Percentiles rank a stretch among this genome's conserved stretches.
These are phyloP conservation scores for Platycheirus albimanus DNA, from an alignment of 2,888 invertebrate species.

Conservation along the genomic window DNA sequence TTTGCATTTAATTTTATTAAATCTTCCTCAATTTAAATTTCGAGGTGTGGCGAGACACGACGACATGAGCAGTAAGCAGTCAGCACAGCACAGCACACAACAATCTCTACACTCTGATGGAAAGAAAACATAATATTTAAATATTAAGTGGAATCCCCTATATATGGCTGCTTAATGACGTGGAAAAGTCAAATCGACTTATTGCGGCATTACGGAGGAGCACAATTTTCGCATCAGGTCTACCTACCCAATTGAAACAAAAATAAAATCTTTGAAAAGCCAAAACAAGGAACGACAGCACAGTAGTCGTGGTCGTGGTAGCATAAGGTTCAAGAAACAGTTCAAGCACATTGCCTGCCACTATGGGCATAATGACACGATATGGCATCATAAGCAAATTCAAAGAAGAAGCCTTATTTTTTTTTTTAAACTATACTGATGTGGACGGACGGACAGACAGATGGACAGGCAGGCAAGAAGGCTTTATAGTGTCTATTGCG, in stretches of 20 bases:
- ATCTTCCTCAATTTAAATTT: conserved; percentile 60
- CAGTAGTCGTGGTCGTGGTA: no score
- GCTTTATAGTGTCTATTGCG: not conserved
- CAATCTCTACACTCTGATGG: not conserved
- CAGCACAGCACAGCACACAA: no score
- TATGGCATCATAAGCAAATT: conserved; percentile 49
- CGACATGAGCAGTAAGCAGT: conserved; percentile 15
- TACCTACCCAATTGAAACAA: conserved; percentile 1
- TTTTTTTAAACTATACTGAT: no score
- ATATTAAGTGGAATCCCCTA: conserved; percentile 45
- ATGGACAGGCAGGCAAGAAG: no score
- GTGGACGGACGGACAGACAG: no score
- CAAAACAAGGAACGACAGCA: conserved; percentile 3
- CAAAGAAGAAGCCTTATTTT: conserved; percentile 50
- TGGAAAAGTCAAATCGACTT: conserved; percentile 64
- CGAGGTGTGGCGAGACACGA: conserved; percentile 62
- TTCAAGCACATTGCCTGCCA: conserved; percentile 2
- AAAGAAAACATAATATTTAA: conserved; percentile 15
- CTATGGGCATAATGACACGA: conserved; percentile 32
- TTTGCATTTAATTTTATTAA: conserved; percentile 53
- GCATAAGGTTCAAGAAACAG: conserved; percentile 21
- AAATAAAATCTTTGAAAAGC: not conserved
- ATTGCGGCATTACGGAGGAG: conserved; percentile 49
- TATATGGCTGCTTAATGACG: conserved; percentile 65
- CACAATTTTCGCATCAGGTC: conserved; percentile 39